Percentiles rank a stretch among this genome's conserved stretches.
Evolutionary conservation across 2,113 vertebrate genomes (phyloP).

Genomic region (Stigmatopora nigra): DNA sequence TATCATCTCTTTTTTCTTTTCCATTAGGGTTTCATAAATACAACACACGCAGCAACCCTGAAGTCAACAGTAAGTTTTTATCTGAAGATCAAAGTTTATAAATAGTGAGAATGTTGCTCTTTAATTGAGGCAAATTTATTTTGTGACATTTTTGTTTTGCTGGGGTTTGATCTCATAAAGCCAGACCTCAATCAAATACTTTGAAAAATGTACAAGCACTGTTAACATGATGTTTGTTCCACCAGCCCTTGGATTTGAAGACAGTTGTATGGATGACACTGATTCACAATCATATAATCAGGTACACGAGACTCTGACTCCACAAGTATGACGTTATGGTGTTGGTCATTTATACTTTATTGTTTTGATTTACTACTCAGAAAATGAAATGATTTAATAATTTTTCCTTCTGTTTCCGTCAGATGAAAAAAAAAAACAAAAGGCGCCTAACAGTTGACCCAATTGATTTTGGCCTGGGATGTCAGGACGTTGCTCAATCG

Average conservation of each 20-base stretch:
- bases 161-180: not conserved
- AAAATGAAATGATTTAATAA: not conserved
- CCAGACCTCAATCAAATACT: not conserved
- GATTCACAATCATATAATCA: constrained; percentile 54
- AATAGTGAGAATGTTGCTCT: not conserved
- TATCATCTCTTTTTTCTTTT: constrained; percentile 18
- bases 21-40: constrained; percentile 38
- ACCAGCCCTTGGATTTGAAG: constrained; percentile 52
- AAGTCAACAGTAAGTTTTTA: constrained; percentile 50
- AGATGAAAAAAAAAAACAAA: constrained; percentile 78
- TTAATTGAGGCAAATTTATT: not conserved
- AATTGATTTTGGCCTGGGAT: constrained; percentile 76
- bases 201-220: not conserved
- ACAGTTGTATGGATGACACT: constrained; percentile 43
- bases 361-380: not conserved
- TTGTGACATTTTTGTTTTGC: not conserved
- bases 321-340: not conserved
- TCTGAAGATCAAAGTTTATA: not conserved
- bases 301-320: not conserved
- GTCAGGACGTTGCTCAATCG: constrained; percentile 62
- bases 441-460: constrained; percentile 79
- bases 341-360: not conserved
- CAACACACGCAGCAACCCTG: constrained; percentile 57
- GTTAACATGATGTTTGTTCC: not conserved
- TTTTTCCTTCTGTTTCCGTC: constrained; percentile 16